Evolutionary conservation across 2,797 vertebrate species (phyloP), one percentile per base, ranked within the genome.

Genomic region (Erpetoichthys calabaricus): DNA sequence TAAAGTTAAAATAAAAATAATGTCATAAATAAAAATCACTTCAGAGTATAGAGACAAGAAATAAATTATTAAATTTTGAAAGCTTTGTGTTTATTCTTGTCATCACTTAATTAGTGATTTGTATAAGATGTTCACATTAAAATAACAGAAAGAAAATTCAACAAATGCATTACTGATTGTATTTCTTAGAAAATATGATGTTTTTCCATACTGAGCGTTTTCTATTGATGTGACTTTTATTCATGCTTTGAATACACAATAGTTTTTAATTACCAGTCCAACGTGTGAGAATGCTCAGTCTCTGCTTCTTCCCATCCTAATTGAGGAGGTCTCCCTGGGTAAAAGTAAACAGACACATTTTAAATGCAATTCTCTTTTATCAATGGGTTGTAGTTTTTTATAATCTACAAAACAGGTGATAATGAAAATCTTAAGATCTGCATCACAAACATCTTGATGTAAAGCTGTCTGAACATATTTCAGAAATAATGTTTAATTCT

Each of bases 361-460:
- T 75, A 75, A 56, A 55, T 63, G 51, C 45, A 50, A 50, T 57
- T 81, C 81, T 71, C 75, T 75, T 72, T 81, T 82, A 84, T 85
- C 79, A 84, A 84, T 80, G 78, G 66, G 63, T 63, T 63, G 68
- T 42, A 57, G 55, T 42, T 53, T 57, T 70, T 64, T 57, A 66
- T 80, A 84, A 83, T 87, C 82, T 74, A 86, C 86, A 88, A 81
- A 66, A 53, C 70, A 78, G 75, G 79, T 80, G 85, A 79, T 87
- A 86, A 87, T 88, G 80, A 87, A 79, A 77, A 82, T 82, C 74
- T 70, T 44, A 61, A 5, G 66, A 77, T 79, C 75, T 76, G 78
- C 80, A 84, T 82, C 72, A 73, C 69, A 85, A 83, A 59, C 75
- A 75, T 51, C 6, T 49, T 4, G 25, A 25, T 25, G 25, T 25